These are phyloP conservation scores for Tethea ocularis DNA, from an alignment of 2,888 invertebrate species.

Conservation along the genomic window DNA sequence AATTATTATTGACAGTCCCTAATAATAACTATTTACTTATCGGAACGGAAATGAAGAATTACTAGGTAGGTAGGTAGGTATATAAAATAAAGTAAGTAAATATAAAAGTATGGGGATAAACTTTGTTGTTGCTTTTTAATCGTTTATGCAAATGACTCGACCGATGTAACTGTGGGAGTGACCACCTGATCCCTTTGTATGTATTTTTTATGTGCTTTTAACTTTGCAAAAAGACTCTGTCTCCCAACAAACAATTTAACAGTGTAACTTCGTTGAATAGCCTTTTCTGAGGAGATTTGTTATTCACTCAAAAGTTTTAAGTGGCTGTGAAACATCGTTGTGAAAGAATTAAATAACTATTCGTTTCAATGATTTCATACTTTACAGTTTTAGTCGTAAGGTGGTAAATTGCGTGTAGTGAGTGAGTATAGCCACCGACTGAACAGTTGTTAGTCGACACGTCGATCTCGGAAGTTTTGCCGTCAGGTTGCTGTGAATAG, in stretches of 20 bases:
- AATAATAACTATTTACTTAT: not conserved
- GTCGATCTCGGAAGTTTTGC: slow-evolving; percentile 61
- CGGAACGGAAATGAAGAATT: not conserved
- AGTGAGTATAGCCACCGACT: slow-evolving; percentile 31
- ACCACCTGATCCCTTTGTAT: slow-evolving; percentile 58
- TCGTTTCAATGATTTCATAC: slow-evolving; percentile 42
- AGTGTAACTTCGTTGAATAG: slow-evolving; percentile 73
- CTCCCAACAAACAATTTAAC: slow-evolving; percentile 78
- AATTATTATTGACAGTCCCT: not conserved
- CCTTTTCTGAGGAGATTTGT: slow-evolving; percentile 80
- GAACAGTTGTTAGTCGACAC: slow-evolving; percentile 64
- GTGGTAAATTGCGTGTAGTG: slow-evolving; percentile 50
- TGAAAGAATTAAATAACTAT: slow-evolving; percentile 74
- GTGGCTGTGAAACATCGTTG: slow-evolving; percentile 80
- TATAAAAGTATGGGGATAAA: slow-evolving; percentile 1
- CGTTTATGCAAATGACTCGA: slow-evolving; percentile 23
- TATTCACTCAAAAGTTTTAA: slow-evolving; percentile 82
- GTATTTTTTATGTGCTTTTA: slow-evolving; percentile 59
- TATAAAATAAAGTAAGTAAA: not conserved
- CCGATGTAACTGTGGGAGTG: slow-evolving; percentile 16
- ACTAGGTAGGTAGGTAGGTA: too few species aligned
- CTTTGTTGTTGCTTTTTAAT: slow-evolving; percentile 26
- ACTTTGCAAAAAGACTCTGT: slow-evolving; percentile 70
- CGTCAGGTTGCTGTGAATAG: slow-evolving; percentile 60
- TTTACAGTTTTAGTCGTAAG: slow-evolving; percentile 42